Evolutionary conservation across 2,113 vertebrate species (phyloP).

Genomic region (Benitochromis conjunctus): DNA sequence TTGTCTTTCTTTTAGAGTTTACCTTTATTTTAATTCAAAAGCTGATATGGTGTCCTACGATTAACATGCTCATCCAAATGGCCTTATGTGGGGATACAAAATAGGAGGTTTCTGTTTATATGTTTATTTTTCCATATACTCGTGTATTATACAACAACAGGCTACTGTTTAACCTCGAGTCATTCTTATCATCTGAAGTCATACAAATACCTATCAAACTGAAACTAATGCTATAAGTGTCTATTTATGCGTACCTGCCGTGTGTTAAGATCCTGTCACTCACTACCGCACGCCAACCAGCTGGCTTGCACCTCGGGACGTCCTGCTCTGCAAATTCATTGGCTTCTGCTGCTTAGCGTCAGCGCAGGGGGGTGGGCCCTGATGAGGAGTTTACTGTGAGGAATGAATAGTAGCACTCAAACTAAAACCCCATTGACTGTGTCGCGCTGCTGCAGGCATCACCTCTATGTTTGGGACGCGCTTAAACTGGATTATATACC

Average conservation of each 20-base stretch:
- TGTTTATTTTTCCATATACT: neutral
- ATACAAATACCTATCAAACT: neutral
- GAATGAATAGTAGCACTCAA: slow-evolving; percentile 48
- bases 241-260: neutral
- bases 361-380: slow-evolving; percentile 1
- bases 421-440: neutral
- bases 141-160: neutral
- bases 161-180: neutral
- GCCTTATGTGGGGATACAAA: neutral
- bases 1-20: neutral
- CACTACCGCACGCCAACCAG: slow-evolving; percentile 11
- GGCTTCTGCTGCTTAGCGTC: slow-evolving; percentile 21
- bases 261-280: neutral
- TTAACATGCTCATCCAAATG: neutral
- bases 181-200: neutral
- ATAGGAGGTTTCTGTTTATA: neutral
- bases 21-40: neutral
- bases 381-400: slow-evolving; percentile 34
- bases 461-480: neutral
- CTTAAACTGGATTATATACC: slow-evolving; percentile 14
- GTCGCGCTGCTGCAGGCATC: neutral
- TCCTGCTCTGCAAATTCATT: slow-evolving; percentile 16
- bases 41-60: neutral
- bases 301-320: neutral
- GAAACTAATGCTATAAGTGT: neutral